Base-by-base conservation (phyloP, 2,113 vertebrate genomes). In the Thamnophis sirtalis region DNA sequence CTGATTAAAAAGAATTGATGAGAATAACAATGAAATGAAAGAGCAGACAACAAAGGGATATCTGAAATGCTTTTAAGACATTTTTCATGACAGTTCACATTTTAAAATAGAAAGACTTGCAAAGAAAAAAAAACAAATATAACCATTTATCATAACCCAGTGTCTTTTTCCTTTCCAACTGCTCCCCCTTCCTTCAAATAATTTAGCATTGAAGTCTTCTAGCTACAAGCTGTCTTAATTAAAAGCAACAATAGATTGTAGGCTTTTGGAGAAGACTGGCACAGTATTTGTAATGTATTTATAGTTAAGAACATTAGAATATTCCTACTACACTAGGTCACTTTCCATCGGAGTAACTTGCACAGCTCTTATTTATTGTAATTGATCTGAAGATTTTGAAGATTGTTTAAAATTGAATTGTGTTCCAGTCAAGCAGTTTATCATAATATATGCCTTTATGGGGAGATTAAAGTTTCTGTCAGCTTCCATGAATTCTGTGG, bases 141-240 rank as follows among this genome's bases (percentile, higher is more conserved):
- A 63, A n/a, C 9, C 38, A 55, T 92, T 86, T 73, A 33, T 90
- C 49, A 89, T 68, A 85, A 53, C n/a, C 84, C 22, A 68, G 38
- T 73, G 38, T 55, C 84, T 92, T 92, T 80, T 86, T 92, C 48
- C 54, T 92, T 63, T 60, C 33, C 50, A 73, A 28, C 24, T 90
- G n/a, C 50, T 3, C 43, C 43, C 43, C 43, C 43, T 43, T 1
- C 0, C 84, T 43, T 53, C 88, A 49, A 90, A 90, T 10, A 90
- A 58, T 92, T 48, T 33, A 92, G 56, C 58, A 53, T 89, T 88
- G n/a, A 50, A 73, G 38, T n/a, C 55, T 53, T 86, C 48, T 24
- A 85, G 26, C 48, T 86, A 89, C 55, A 89, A 92, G 92, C 92
- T 92, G 56, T 84, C 49, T 86, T 86, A 92, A 89, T 90, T 92